phyloP scores from a whole-genome alignment of 2,888 invertebrate genomes.

The Campoplex capitator region DNA sequence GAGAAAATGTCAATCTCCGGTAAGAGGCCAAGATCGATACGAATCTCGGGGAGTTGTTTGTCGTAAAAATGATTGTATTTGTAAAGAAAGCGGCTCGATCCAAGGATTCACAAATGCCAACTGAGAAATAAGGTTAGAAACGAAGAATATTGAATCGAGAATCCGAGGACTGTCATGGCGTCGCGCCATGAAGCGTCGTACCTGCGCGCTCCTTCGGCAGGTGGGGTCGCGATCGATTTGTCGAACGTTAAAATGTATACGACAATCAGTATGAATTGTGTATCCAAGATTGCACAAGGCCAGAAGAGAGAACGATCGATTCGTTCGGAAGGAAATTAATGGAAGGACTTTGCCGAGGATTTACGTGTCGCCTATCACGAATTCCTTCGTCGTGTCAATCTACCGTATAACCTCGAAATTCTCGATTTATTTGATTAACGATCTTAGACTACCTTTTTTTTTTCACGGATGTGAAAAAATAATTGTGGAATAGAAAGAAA shows the following conservation, averaged over 20 bases:
- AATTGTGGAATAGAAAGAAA: not conserved
- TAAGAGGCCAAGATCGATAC: too few relatives aligned
- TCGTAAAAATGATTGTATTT: too few relatives aligned
- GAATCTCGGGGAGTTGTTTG: too few relatives aligned
- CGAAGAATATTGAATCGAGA: not conserved
- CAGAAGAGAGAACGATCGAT: slow-evolving; percentile 46
- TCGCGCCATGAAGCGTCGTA: not conserved
- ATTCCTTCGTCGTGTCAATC: slow-evolving; percentile 25
- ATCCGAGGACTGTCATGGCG: not conserved
- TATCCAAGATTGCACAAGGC: slow-evolving; percentile 32
- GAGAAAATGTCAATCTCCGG: too few relatives aligned
- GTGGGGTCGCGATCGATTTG: slow-evolving; percentile 51
- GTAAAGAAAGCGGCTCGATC: too few relatives aligned
- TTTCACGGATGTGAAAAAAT: not conserved
- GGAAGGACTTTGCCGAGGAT: slow-evolving; percentile 41
- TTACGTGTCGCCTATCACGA: slow-evolving; percentile 35
- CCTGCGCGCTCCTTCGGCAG: not conserved
- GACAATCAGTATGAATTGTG: not conserved
- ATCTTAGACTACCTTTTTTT: not conserved
- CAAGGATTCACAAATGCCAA: too few relatives aligned
- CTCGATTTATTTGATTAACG: not conserved
- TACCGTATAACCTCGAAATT: slow-evolving; percentile 17
- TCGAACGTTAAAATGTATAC: not conserved
- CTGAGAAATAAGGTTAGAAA: too few relatives aligned
- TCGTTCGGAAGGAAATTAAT: slow-evolving; percentile 46